Evolutionary conservation across 2,113 vertebrate genomes (phyloP).

Genomic region (Tonatia bakeri): DNA sequence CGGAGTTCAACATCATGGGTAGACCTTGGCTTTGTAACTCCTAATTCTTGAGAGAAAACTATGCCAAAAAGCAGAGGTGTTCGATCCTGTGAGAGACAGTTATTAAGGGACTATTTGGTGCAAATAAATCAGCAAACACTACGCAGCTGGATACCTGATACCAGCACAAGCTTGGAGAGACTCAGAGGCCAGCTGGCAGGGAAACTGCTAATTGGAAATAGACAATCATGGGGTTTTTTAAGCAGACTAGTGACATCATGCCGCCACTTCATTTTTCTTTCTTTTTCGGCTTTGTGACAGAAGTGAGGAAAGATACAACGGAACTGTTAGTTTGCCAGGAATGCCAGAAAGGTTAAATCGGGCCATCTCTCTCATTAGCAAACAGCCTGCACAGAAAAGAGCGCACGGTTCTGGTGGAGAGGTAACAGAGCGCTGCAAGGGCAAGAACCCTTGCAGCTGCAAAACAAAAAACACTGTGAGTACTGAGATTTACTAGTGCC

Average conservation of each 20-base stretch:
- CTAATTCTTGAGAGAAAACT: conserved; percentile 6
- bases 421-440: neutral
- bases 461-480: neutral
- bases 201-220: conserved; percentile 60
- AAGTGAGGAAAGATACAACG: neutral
- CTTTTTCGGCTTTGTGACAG: neutral
- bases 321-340: neutral
- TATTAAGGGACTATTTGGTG: conserved; percentile 51
- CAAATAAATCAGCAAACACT: conserved; percentile 52
- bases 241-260: neutral
- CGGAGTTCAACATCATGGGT: neutral
- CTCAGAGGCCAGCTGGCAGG: neutral
- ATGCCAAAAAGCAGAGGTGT: conserved; percentile 17
- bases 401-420: neutral
- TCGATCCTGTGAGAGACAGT: conserved; percentile 33
- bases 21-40: conserved; percentile 27
- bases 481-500: neutral
- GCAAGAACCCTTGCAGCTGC: neutral
- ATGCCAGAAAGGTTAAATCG: neutral
- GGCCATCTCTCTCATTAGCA: neutral
- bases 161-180: neutral
- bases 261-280: conserved; percentile 35
- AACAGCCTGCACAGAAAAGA: neutral
- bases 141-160: conserved; percentile 34
- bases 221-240: neutral